Evolutionary conservation across 1,140 invertebrate genomes (phyloP).

Genomic region (Bombus consobrinus): DNA sequence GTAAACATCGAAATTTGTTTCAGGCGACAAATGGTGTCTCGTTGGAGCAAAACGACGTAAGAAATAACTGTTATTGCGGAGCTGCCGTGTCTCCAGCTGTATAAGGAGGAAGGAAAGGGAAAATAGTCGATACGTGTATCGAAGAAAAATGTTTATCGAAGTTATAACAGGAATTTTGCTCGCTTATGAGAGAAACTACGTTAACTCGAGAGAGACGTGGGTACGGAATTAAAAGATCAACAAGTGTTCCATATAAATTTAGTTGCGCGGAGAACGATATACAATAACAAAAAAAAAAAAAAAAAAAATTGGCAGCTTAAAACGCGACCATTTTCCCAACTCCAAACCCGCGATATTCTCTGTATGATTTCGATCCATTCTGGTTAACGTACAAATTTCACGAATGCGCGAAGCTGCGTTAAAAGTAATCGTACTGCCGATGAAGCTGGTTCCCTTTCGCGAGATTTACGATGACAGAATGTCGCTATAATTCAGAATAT

Average conservation of each 20-base stretch:
- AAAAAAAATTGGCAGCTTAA: neutral
- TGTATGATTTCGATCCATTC: neutral
- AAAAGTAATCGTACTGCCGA: neutral
- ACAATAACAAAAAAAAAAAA: neutral
- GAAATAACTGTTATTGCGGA: neutral
- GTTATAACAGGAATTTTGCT: neutral
- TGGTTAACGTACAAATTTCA: neutral
- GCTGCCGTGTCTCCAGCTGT: too few relatives aligned
- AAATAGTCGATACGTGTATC: neutral
- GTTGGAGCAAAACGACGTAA: neutral
- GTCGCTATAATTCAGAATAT: slow-evolving; percentile 35
- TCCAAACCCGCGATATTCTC: too few relatives aligned
- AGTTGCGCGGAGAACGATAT: neutral
- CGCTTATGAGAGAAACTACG: neutral
- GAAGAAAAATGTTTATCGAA: neutral
- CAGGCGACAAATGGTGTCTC: neutral
- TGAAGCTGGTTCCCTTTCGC: neutral
- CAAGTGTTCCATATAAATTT: slow-evolving; percentile 1
- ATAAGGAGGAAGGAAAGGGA: too few relatives aligned
- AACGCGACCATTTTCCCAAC: neutral
- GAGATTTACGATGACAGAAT: slow-evolving; percentile 30
- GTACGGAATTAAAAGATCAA: neutral
- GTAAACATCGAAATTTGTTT: slow-evolving; percentile 11
- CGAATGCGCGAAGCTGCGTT: too few relatives aligned
- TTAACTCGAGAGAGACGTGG: neutral